phyloP scores from a whole-genome alignment of 2,797 vertebrate genomes.

The Alfaro cultratus region DNA sequence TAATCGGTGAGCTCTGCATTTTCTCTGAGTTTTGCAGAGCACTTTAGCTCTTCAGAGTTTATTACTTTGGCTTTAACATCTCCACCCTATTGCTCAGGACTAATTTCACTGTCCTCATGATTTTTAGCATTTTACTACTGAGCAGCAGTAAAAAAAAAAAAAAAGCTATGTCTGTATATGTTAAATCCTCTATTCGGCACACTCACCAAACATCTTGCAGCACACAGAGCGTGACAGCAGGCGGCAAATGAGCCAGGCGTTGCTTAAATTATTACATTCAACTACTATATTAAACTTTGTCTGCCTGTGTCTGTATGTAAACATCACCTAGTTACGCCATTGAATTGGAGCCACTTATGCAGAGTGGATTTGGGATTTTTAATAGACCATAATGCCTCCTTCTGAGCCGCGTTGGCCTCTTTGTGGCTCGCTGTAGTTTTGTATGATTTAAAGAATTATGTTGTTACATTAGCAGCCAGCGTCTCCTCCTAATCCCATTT shows the following conservation, averaged over 20 bases:
- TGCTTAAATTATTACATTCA: background rate
- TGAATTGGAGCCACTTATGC: conserved; percentile 23
- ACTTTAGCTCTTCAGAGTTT: background rate
- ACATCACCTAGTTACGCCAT: conserved; percentile 8
- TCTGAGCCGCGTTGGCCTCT: conserved; percentile 37
- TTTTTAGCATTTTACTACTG: background rate
- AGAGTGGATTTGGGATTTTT: conserved; percentile 35
- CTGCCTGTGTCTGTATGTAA: background rate
- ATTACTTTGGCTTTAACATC: background rate
- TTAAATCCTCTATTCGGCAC: background rate
- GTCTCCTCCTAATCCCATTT: conserved; percentile 75
- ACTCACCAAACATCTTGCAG: background rate
- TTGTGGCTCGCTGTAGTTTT: conserved; percentile 65
- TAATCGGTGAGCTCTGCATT: background rate
- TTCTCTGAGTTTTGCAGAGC: background rate
- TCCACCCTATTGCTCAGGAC: background rate
- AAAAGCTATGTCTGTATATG: background rate
- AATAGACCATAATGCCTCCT: conserved; percentile 33
- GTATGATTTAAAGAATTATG: conserved; percentile 71
- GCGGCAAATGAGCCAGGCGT: background rate
- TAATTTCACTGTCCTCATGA: background rate
- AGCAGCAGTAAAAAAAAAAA: background rate
- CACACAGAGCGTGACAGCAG: background rate
- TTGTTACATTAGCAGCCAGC: conserved; percentile 63
- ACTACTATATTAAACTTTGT: background rate